These are phyloP conservation scores for Novumbra hubbsi DNA, from an alignment of 2,797 vertebrate genomes.

Conservation along the genomic window DNA sequence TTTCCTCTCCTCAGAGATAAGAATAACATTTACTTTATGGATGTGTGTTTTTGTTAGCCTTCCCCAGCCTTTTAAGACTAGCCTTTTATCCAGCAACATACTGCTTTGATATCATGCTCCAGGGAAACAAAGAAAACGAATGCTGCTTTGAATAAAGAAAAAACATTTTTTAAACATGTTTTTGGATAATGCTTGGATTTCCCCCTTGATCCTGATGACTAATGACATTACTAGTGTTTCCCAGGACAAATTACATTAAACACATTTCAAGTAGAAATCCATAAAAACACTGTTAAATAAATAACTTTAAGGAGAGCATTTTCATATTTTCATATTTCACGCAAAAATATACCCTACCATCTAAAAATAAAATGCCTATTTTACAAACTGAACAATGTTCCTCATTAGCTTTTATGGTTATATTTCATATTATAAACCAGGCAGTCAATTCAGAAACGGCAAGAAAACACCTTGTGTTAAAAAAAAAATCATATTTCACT, in stretches of 20 bases:
- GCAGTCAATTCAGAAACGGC: too few species aligned
- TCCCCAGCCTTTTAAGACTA: constrained; percentile 37
- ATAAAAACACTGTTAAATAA: not conserved
- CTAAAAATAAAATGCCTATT: too few species aligned
- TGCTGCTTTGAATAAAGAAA: constrained; percentile 7
- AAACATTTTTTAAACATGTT: not conserved
- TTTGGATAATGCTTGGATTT: not conserved
- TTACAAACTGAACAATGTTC: too few species aligned
- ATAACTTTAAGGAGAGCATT: not conserved
- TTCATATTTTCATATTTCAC: not conserved
- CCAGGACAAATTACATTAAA: constrained; percentile 14
- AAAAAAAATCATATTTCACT: too few species aligned
- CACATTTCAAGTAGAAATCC: not conserved
- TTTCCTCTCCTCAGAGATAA: constrained; percentile 37
- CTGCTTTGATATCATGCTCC: constrained; percentile 12
- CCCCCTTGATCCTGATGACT: not conserved
- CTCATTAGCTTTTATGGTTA: too few species aligned
- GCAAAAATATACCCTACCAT: too few species aligned
- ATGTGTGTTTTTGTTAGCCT: constrained; percentile 43
- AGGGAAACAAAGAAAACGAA: constrained; percentile 17
- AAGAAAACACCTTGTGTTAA: too few species aligned
- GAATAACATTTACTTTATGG: constrained; percentile 9
- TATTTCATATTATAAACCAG: too few species aligned
- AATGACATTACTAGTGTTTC: not conserved
- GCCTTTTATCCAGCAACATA: constrained; percentile 32